Evolutionary conservation across 2,888 invertebrate species (phyloP).

Genomic region (Callyntrura guangdongensis): DNA sequence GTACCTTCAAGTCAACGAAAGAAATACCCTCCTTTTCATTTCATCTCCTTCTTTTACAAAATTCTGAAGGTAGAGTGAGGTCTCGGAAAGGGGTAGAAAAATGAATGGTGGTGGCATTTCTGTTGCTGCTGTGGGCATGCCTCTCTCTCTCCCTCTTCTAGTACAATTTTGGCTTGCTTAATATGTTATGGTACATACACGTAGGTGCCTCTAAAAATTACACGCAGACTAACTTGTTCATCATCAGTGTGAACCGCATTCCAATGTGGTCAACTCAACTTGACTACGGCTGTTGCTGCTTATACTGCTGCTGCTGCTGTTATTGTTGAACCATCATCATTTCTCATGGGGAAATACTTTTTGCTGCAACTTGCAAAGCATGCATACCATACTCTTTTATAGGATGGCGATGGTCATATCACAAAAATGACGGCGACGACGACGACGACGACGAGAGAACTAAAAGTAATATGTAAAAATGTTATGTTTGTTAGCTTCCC

Average conservation of each 20-base stretch:
- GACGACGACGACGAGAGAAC: not conserved
- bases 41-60: conserved; percentile 11
- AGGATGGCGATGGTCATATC: conserved; percentile 33
- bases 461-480: conserved; percentile 21
- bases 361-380: conserved; percentile 17
- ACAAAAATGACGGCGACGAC: conserved; percentile 3
- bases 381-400: not conserved
- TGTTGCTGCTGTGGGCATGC: not conserved
- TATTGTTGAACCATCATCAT: conserved; percentile 48
- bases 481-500: not conserved
- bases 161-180: not conserved
- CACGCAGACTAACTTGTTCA: conserved; percentile 57
- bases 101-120: conserved; percentile 30
- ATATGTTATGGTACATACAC: not conserved
- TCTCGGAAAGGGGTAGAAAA: conserved; percentile 50
- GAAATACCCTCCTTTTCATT: conserved; percentile 51
- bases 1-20: not conserved
- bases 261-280: conserved; percentile 83
- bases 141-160: not conserved
- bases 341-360: conserved; percentile 70
- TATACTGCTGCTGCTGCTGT: no score
- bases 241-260: conserved; percentile 82
- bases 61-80: conserved; percentile 44
- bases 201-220: conserved; percentile 43
- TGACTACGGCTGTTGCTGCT: conserved; percentile 20